These are phyloP conservation scores for Drusus annulatus DNA, from an alignment of 1,140 invertebrate species.

Conservation along the genomic window DNA sequence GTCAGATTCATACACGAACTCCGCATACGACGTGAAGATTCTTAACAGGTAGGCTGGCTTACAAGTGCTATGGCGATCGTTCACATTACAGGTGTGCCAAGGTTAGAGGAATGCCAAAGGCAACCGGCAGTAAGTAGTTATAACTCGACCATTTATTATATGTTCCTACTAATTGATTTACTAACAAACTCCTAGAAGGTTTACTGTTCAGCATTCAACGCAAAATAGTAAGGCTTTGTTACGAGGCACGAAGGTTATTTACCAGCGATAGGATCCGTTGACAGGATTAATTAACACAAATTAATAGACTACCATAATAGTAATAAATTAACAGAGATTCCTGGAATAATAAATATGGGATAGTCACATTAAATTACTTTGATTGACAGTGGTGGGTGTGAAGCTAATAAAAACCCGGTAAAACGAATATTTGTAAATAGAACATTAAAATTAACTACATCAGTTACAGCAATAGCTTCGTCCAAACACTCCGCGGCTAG, in stretches of 20 bases:
- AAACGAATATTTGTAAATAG: too few species aligned
- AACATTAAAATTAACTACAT: too few species aligned
- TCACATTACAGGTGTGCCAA: slow-evolving; percentile 12
- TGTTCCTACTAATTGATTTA: slow-evolving; percentile 4
- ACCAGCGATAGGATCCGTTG: neutral
- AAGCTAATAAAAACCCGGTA: too few species aligned
- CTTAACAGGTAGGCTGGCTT: neutral
- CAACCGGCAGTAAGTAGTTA: neutral
- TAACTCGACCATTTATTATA: neutral
- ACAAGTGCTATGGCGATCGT: neutral
- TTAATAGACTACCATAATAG: neutral
- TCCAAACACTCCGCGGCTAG: too few species aligned
- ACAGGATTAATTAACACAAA: neutral
- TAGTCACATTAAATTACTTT: neutral
- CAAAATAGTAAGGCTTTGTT: neutral
- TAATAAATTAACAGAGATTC: neutral
- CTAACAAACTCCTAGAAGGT: slow-evolving; percentile 2
- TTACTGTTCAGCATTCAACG: neutral
- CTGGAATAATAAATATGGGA: neutral
- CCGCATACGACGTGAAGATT: neutral
- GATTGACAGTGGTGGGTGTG: too few species aligned
- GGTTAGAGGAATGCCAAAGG: slow-evolving; percentile 9
- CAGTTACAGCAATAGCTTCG: too few species aligned
- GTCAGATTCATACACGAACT: neutral
- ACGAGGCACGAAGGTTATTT: neutral